Base-by-base conservation (phyloP, 2,888 invertebrate genomes). In the Archips crataeganus region DNA sequence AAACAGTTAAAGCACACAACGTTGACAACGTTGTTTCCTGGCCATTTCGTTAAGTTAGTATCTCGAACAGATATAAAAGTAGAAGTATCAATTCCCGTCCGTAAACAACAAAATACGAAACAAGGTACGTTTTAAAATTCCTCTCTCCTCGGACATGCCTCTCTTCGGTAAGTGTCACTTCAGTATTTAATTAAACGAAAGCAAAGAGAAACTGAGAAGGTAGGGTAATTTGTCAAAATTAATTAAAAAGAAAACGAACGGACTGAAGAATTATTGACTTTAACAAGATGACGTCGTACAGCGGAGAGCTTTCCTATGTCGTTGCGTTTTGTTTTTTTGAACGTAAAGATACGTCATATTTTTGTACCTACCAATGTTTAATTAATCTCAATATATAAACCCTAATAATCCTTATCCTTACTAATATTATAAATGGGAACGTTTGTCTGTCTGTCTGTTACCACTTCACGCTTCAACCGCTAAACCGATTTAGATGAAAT, bases 141-240 rank as follows among this genome's bases (percentile, higher is more conserved):
- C 80, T 79, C 84, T 82, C 77, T 71, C 74, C 78, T 86, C 83
- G 85, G 88, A 88, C 88, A 87, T 86, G 85, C 88, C 86, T 80
- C 84, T 67, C 65, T 49, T 87, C 83, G 80, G 79, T 83, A 83
- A 92, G 91, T 93, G 94, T 88, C 94, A 93, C 93, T 94, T 81
- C 89, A 93, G 91, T 90, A 92, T 94, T 94, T 94, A 94, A 94
- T 94, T 94, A 94, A 94, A 92, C 82, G 87, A 86, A 89, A 88
- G 85, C 87, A 90, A 90, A 90, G 88, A 87, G 89, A 89, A 92
- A 90, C 90, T 88, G 90, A 92, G 91, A 88, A 89, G 90, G 89
- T 89, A 86, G 87, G 92, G 91, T 92, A 92, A 93, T 94, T 94
- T 93, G 93, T 94, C 94, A 94, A 94, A 94, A 92, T 94, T 94